Percentiles rank a stretch among this genome's conserved stretches.
Conservation (phyloP, 2,797 vertebrate species). For the Perodicticus potto region DNA sequence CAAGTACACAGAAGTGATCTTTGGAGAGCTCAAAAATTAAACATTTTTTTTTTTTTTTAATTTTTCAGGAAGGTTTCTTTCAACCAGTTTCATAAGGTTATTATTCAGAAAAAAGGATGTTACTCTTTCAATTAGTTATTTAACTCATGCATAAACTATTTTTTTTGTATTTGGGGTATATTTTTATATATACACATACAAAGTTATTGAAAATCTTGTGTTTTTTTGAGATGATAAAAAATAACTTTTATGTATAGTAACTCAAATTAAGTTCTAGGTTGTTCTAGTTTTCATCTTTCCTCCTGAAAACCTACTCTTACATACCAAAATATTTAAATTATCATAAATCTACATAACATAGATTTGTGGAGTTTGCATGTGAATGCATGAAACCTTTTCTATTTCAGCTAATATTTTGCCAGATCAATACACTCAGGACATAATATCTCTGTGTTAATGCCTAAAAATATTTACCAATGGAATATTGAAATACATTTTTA, state of each 20-base stretch:
- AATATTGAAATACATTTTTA: background rate
- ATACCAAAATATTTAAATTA: background rate
- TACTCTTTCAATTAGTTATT: background rate
- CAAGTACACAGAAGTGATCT: constrained; percentile 65
- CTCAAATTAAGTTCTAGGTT: background rate
- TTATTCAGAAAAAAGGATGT: background rate
- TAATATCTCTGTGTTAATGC: background rate
- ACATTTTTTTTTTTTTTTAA: constrained; percentile 1
- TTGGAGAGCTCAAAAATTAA: constrained; percentile 63
- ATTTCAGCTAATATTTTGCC: background rate
- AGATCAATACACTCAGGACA: background rate
- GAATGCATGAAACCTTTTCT: background rate
- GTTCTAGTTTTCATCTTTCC: background rate
- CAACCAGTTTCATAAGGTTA: constrained; percentile 19
- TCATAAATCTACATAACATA: background rate
- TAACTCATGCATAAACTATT: background rate
- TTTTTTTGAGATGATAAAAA: background rate
- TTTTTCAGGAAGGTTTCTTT: background rate
- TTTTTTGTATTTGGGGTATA: background rate
- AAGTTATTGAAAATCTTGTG: background rate
- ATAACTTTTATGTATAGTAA: background rate
- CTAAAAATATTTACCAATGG: constrained; percentile 12
- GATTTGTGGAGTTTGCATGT: background rate
- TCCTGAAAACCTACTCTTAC: background rate
- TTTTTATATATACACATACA: background rate